phyloP scores from a whole-genome alignment of 2,113 vertebrate species.

The Takifugu flavidus region DNA sequence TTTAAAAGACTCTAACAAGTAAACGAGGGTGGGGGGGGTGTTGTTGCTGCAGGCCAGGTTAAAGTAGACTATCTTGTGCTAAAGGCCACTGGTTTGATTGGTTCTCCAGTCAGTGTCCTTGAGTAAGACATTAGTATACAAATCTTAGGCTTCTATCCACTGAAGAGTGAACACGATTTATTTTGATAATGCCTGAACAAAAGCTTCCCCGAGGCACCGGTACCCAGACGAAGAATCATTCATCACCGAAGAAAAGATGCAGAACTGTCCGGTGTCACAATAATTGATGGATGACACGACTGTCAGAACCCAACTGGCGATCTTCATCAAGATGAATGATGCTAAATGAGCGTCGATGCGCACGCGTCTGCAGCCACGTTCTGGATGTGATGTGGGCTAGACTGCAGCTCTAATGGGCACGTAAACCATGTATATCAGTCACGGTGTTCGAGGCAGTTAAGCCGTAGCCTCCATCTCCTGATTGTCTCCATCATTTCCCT shows the following conservation, averaged over 20 bases:
- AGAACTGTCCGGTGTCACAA: conserved; percentile 20
- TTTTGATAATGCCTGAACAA: neutral
- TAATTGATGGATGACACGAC: conserved; percentile 22
- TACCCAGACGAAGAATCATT: conserved; percentile 7
- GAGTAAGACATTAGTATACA: no score
- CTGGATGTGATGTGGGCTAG: conserved; percentile 15
- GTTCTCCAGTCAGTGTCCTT: no score
- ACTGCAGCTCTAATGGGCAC: conserved; percentile 43
- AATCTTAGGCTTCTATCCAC: no score
- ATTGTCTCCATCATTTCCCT: conserved; percentile 7
- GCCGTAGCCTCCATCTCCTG: conserved; percentile 3
- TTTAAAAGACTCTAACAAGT: no score
- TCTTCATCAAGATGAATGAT: conserved; percentile 48
- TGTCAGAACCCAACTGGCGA: conserved; percentile 22
- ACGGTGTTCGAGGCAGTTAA: conserved; percentile 11
- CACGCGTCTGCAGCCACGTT: neutral
- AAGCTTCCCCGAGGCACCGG: neutral
- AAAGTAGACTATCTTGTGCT: no score
- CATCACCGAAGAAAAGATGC: conserved; percentile 17
- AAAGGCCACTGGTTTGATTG: no score
- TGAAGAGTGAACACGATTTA: neutral
- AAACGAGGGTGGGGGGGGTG: no score
- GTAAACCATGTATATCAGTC: conserved; percentile 52
- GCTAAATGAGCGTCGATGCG: conserved; percentile 28
- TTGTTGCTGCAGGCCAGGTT: no score